These are phyloP conservation scores for Apantesis nais DNA, from an alignment of 2,888 invertebrate species.

Conservation along the genomic window DNA sequence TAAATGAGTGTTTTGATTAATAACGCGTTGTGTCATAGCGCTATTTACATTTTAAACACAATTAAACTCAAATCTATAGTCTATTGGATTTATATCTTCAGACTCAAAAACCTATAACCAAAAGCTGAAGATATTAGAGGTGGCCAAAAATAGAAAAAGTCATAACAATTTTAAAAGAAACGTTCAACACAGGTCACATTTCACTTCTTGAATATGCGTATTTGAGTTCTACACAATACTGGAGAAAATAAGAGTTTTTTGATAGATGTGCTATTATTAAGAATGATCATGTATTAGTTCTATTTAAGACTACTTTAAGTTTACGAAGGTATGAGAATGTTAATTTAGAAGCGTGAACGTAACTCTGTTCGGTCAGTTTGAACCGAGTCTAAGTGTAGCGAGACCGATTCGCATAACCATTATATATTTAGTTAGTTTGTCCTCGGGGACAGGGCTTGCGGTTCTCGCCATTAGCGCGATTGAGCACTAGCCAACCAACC, in stretches of 20 bases:
- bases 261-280: background rate
- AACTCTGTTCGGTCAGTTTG: constrained; percentile 67
- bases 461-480: constrained; percentile 81
- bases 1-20: constrained; percentile 41
- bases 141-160: background rate
- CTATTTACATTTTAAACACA: constrained; percentile 23
- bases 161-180: background rate
- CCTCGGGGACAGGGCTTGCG: constrained; percentile 77
- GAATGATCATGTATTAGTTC: background rate
- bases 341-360: constrained; percentile 37
- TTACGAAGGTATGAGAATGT: background rate
- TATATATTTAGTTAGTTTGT: constrained; percentile 80
- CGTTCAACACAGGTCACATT: background rate
- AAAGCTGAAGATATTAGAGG: background rate
- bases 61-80: background rate
- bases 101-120: background rate
- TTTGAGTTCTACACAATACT: too few species aligned
- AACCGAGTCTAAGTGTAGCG: constrained; percentile 66
- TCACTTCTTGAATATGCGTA: too few species aligned
- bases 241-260: background rate
- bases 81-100: background rate
- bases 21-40: constrained; percentile 31
- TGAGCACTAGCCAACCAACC: constrained; percentile 66
- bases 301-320: background rate
- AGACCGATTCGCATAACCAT: constrained; percentile 72